Conservation (phyloP, 2,888 invertebrate species). For the Ophraella communa region DNA sequence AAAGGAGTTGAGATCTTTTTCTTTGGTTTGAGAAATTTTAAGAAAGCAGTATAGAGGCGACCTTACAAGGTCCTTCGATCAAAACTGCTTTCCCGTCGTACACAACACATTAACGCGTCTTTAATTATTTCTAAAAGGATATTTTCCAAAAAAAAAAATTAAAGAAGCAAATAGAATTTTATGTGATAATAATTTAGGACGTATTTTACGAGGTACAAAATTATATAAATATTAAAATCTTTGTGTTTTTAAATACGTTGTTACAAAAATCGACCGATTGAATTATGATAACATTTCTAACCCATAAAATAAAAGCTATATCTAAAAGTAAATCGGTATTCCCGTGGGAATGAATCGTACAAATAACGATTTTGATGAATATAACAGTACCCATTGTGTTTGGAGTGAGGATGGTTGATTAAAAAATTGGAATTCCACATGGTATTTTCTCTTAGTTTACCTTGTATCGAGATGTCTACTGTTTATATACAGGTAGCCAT, state of each 20-base stretch:
- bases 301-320: too few species aligned
- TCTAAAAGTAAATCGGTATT: neutral
- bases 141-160: too few species aligned
- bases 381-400: constrained; percentile 36
- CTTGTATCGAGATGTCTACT: constrained; percentile 27
- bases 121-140: neutral
- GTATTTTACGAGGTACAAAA: neutral
- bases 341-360: neutral
- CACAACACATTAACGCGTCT: constrained; percentile 1
- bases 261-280: too few species aligned
- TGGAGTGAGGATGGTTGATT: constrained; percentile 33
- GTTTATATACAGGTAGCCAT: constrained; percentile 33
- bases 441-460: constrained; percentile 18
- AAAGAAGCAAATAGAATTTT: too few species aligned
- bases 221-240: too few species aligned
- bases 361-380: neutral
- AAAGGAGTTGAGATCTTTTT: neutral
- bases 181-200: too few species aligned
- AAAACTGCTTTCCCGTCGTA: constrained; percentile 43
- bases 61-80: constrained; percentile 59
- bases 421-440: constrained; percentile 48
- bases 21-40: constrained; percentile 6
- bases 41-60: constrained; percentile 48
- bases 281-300: too few species aligned
- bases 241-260: too few species aligned